Percentiles rank a stretch among this genome's conserved stretches.
These are phyloP conservation scores for Morinoia aosen DNA, from an alignment of 2,888 invertebrate genomes.

Conservation along the genomic window DNA sequence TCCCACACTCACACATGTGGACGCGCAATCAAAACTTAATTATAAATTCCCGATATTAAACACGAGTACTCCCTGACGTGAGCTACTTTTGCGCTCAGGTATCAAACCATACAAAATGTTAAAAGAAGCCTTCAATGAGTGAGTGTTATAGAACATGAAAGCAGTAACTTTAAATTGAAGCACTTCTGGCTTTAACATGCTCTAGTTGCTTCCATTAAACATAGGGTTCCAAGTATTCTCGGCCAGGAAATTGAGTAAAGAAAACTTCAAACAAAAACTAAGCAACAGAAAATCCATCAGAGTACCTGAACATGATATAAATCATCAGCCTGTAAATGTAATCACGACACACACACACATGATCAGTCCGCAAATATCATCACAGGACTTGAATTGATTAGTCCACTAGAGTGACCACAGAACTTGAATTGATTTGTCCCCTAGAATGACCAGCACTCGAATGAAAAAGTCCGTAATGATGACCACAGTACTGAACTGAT, in stretches of 20 bases:
- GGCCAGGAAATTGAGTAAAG: background rate
- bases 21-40: background rate
- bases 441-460: too few species aligned
- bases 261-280: background rate
- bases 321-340: background rate
- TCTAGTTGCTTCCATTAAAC: background rate
- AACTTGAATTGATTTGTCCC: too few species aligned
- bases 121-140: too few species aligned
- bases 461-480: too few species aligned
- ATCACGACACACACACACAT: too few species aligned
- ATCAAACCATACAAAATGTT: background rate
- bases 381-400: too few species aligned
- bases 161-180: background rate
- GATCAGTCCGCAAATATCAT: too few species aligned
- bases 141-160: background rate
- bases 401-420: too few species aligned
- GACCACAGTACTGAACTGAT: too few species aligned
- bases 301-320: background rate
- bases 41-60: background rate
- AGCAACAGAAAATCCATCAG: background rate
- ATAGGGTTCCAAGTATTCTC: background rate
- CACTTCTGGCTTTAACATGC: background rate
- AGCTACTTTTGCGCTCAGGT: background rate
- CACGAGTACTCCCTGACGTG: background rate
- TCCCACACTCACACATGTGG: background rate